A percentile compares a stretch with the other conserved stretches of the same genome.
Conservation (phyloP, 2,888 invertebrate genomes). For the Aplocera efformata region DNA sequence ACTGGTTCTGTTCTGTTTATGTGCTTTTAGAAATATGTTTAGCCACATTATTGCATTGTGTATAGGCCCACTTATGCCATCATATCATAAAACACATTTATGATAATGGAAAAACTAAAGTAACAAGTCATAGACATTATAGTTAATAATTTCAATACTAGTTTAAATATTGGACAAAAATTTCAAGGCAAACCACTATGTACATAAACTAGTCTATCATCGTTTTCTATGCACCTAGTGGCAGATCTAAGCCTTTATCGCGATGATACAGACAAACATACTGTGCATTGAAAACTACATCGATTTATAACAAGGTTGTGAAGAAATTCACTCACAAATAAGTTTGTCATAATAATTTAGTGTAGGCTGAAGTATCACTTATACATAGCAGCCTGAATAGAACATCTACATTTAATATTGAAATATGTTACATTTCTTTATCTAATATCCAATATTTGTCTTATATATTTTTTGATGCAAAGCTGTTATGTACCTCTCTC, state of each 20-base stretch:
- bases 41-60: conserved; percentile 38
- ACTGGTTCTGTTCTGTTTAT: conserved; percentile 35
- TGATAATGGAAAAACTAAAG: not conserved
- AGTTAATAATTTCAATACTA: conserved; percentile 41
- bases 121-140: too few species aligned
- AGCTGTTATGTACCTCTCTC: conserved; percentile 50
- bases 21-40: conserved; percentile 27
- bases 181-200: conserved; percentile 43
- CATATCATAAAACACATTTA: conserved; percentile 8
- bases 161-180: conserved; percentile 38
- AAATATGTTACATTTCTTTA: conserved; percentile 43
- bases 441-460: conserved; percentile 30
- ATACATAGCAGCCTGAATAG: conserved; percentile 32
- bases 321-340: conserved; percentile 3
- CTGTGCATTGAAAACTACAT: conserved; percentile 1
- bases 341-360: conserved; percentile 36
- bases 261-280: conserved; percentile 11
- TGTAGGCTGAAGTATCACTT: conserved; percentile 37
- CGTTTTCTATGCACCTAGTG: conserved; percentile 49
- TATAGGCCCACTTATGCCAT: conserved; percentile 16
- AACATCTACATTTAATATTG: conserved; percentile 30
- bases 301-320: not conserved
- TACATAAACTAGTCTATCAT: conserved; percentile 41
- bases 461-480: conserved; percentile 35
- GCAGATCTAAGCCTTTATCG: conserved; percentile 18